These are phyloP conservation scores for Norana najaformis DNA, from an alignment of 2,888 invertebrate genomes.

Conservation along the genomic window DNA sequence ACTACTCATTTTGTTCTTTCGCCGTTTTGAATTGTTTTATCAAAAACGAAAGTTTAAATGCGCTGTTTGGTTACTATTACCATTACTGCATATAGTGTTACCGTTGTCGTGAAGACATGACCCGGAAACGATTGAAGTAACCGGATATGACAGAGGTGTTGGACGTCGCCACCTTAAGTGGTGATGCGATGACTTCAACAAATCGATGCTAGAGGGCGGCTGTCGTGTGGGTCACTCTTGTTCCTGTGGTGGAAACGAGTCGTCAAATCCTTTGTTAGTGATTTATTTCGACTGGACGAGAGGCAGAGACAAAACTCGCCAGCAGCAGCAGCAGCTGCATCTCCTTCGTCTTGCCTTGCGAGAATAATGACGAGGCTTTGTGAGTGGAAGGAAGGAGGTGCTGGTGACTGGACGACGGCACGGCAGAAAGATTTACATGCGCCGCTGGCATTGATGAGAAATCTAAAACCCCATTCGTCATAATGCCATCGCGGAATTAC, in stretches of 20 bases:
- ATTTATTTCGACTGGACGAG: constrained; percentile 10
- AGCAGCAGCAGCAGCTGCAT: neutral
- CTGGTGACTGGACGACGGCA: neutral
- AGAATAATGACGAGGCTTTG: constrained; percentile 22
- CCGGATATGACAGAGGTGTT: neutral
- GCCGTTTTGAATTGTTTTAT: neutral
- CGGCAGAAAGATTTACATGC: constrained; percentile 21
- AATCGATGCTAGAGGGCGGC: neutral
- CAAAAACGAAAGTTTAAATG: neutral
- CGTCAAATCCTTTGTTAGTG: constrained; percentile 13
- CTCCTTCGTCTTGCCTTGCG: neutral
- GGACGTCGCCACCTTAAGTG: neutral
- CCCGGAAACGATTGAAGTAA: neutral
- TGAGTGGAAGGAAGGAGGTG: neutral
- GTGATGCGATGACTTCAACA: neutral
- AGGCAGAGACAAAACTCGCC: neutral
- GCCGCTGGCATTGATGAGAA: constrained; percentile 25
- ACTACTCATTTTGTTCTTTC: neutral
- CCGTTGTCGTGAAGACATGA: neutral
- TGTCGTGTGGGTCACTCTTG: neutral
- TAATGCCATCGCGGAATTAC: constrained; percentile 24
- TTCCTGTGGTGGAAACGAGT: neutral
- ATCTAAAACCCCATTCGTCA: constrained; percentile 23
- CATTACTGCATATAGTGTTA: neutral
- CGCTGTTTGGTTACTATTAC: neutral